These are phyloP conservation scores for Mus spicilegus DNA, from an alignment of 2,113 vertebrate species.

Conservation along the genomic window DNA sequence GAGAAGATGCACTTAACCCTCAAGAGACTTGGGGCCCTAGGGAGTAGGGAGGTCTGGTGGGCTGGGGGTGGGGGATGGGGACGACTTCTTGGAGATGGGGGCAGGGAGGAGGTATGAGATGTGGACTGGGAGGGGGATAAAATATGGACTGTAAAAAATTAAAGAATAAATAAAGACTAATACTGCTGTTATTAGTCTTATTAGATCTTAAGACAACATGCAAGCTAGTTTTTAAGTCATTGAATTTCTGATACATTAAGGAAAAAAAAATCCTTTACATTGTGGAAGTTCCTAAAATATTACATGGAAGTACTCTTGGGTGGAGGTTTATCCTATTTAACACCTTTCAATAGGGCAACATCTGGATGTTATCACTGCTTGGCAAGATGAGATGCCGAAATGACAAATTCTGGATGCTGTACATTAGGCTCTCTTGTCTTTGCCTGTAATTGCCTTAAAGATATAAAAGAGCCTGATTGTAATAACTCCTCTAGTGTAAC, in stretches of 20 bases:
- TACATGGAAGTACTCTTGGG: constrained; percentile 68
- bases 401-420: constrained; percentile 82
- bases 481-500: constrained; percentile 84
- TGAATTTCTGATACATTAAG: constrained; percentile 60
- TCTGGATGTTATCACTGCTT: constrained; percentile 84
- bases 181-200: neutral
- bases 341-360: constrained; percentile 83
- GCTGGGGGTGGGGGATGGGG: too few species aligned
- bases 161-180: neutral
- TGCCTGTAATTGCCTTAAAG: constrained; percentile 87
- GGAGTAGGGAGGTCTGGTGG: too few species aligned
- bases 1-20: too few species aligned
- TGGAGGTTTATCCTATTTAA: constrained; percentile 81
- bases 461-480: constrained; percentile 84
- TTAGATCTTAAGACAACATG: constrained; percentile 16
- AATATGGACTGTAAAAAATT: too few species aligned
- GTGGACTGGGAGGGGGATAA: too few species aligned
- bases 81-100: too few species aligned
- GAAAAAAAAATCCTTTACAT: constrained; percentile 71
- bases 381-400: constrained; percentile 80
- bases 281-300: constrained; percentile 78
- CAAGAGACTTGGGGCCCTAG: too few species aligned
- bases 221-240: constrained; percentile 49
- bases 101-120: too few species aligned
- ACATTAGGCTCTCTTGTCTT: constrained; percentile 87